A percentile compares a stretch with the other conserved stretches of the same genome.
Evolutionary conservation across 2,888 invertebrate species (phyloP).

Genomic region (Synergus laeviventris): DNA sequence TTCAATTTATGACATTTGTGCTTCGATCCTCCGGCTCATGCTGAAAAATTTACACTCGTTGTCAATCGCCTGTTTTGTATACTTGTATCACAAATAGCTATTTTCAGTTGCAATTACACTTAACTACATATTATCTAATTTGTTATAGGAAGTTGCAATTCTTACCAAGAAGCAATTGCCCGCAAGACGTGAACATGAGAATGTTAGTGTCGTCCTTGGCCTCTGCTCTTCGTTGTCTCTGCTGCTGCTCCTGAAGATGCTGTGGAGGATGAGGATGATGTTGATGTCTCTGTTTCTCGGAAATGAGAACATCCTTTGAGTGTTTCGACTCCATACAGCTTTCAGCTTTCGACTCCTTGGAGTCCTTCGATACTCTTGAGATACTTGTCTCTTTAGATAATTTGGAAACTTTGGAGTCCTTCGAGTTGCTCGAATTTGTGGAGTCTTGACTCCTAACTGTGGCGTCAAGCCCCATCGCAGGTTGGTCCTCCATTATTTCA

Average conservation of each 20-base stretch:
- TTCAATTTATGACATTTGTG: too few species aligned
- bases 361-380: conserved; percentile 49
- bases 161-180: conserved; percentile 67
- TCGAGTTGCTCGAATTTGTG: conserved; percentile 67
- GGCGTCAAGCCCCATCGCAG: conserved; percentile 67
- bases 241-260: conserved; percentile 50
- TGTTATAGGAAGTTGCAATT: not conserved
- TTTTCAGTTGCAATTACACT: too few species aligned
- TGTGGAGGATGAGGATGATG: conserved; percentile 52
- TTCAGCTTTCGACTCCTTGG: conserved; percentile 66
- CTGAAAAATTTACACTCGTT: too few species aligned
- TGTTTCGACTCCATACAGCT: conserved; percentile 72
- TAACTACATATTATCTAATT: not conserved
- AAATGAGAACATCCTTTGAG: conserved; percentile 72
- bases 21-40: too few species aligned
- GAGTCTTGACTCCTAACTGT: conserved; percentile 73
- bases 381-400: conserved; percentile 59
- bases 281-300: conserved; percentile 62
- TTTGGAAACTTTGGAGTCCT: conserved; percentile 64
- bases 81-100: too few species aligned
- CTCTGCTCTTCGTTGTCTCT: conserved; percentile 47
- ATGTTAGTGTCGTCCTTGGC: conserved; percentile 67
- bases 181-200: conserved; percentile 72
- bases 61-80: too few species aligned
- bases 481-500: conserved; percentile 57